Base-by-base conservation (phyloP, 2,113 vertebrate genomes). In the Pseudorasbora parva region DNA sequence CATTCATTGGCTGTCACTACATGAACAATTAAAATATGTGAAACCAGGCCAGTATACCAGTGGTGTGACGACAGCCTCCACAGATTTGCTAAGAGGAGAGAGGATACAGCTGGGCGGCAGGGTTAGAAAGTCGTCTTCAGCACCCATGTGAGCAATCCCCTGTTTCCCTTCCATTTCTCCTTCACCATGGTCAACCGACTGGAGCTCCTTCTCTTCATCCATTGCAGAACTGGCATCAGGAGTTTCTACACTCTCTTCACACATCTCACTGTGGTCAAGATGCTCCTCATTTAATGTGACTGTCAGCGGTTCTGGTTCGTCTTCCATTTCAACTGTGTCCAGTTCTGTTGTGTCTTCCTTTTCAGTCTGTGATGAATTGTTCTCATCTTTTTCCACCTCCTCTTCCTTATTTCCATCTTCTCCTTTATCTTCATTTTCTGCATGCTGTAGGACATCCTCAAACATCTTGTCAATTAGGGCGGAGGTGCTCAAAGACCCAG, bases 41-140 rank as follows among this genome's bases (percentile, higher is more conserved):
- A 23, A 73, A n/a, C 17, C 21, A 73, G 1, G 3, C 7, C 0
- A 92, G 51, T 8, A 90, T 82, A 95, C 95, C 90, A 95, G 68
- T 8, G 94, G 94, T 1, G 93, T 95, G 73, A 95, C 92, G 41
- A 89, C 91, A 30, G 93, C 92, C 84, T 95, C 93, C 2, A 95
- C 90, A 7, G 92, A 94, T 88, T 94, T 93, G 87, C 93, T 93
- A 83, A 95, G 93, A 15, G 94, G 95, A 84, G 95, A 95, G 0
- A 95, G 92, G 68, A 95, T 88, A 25, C 91, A 92, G 11, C 88
- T 84, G 3, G 91, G 86, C 21, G 93, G 93, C 23, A 94, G 91
- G 6, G 83, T 92, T 25, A 94, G 87, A 33, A 94, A 87, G 56
- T 94, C 93, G 3, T 94, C 93, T 1, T 84, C 89, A 3, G 56